Percentiles rank a stretch among this genome's conserved stretches.
phyloP scores from a whole-genome alignment of 2,888 invertebrate genomes.

The Cephus spinipes region DNA sequence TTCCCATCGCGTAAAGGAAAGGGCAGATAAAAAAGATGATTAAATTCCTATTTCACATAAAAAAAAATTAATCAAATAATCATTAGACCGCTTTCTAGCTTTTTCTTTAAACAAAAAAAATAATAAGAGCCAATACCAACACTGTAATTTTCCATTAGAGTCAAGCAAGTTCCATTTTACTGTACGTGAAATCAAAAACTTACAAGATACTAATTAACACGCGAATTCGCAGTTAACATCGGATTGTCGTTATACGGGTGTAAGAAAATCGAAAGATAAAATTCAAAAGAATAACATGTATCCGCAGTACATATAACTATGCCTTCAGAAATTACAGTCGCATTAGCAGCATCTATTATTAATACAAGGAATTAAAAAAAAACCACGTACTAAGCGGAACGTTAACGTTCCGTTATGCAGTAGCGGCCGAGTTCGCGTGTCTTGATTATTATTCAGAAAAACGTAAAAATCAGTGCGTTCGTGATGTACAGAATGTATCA shows the following conservation, averaged over 20 bases:
- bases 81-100: background rate
- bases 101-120: background rate
- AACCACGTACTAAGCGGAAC: background rate
- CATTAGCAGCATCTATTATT: background rate
- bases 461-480: background rate
- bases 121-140: background rate
- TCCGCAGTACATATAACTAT: background rate
- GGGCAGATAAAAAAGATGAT: background rate
- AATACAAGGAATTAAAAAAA: background rate
- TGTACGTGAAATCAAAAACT: background rate
- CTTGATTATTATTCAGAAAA: background rate
- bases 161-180: background rate
- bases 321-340: background rate
- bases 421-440: background rate
- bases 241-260: background rate
- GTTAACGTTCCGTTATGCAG: background rate
- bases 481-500: background rate
- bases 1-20: background rate
- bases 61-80: background rate
- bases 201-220: background rate
- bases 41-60: too few species aligned
- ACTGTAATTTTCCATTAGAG: background rate
- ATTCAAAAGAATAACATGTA: background rate
- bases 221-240: background rate
- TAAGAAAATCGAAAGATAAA: background rate